Evolutionary conservation across 2,888 invertebrate species (phyloP).

Genomic region (Acheta domesticus): DNA sequence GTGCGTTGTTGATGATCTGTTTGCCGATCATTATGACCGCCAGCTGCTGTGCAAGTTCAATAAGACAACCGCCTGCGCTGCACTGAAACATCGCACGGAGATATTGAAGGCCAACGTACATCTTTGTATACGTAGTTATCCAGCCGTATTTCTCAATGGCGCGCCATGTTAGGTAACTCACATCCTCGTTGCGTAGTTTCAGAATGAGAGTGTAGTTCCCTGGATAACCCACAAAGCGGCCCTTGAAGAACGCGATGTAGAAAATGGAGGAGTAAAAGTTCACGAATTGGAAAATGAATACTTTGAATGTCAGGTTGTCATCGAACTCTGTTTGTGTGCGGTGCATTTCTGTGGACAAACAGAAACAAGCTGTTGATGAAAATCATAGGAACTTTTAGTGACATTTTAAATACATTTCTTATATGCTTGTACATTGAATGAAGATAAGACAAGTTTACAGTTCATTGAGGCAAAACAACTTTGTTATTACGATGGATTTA

Average conservation of each 20-base stretch:
- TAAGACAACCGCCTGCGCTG: constrained; percentile 55
- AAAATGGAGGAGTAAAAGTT: constrained; percentile 60
- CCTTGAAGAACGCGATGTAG: constrained; percentile 61
- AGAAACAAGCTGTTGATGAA: constrained; percentile 18
- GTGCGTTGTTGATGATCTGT: constrained; percentile 56
- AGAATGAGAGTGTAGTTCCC: constrained; percentile 53
- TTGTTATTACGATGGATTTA: no score
- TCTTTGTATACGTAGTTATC: no score
- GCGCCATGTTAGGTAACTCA: constrained; percentile 40
- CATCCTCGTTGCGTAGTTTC: constrained; percentile 55
- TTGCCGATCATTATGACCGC: constrained; percentile 60
- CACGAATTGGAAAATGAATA: constrained; percentile 59
- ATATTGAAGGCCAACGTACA: background rate
- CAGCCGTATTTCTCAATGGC: no score
- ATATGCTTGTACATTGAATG: no score
- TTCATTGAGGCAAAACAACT: no score
- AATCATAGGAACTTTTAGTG: no score
- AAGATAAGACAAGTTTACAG: no score
- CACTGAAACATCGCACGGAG: constrained; percentile 45
- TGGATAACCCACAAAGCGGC: constrained; percentile 53
- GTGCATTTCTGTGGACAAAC: constrained; percentile 46
- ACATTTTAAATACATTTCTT: background rate
- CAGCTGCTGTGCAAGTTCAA: constrained; percentile 56
- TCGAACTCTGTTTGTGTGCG: constrained; percentile 58
- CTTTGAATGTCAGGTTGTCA: constrained; percentile 57